These are phyloP conservation scores for Conus betulinus DNA, from an alignment of 1,140 invertebrate genomes.

Conservation along the genomic window DNA sequence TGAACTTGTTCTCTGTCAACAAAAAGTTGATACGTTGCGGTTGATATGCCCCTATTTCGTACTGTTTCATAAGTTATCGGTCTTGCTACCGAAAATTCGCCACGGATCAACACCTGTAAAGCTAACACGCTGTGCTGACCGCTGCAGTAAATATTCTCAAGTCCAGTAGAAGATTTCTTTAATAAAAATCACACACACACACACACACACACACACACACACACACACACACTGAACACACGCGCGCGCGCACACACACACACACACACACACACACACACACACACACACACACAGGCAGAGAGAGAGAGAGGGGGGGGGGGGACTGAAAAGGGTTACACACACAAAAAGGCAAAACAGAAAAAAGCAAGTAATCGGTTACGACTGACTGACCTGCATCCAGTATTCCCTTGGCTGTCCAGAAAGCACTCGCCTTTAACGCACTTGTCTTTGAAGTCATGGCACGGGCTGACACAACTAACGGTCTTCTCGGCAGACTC, in stretches of 20 bases:
- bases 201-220: conserved; percentile 2
- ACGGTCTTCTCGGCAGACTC: background rate
- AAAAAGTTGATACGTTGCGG: too few species aligned
- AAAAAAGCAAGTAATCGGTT: background rate
- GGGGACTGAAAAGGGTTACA: background rate
- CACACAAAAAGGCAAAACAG: background rate
- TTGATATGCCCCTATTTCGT: too few species aligned
- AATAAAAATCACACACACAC: background rate
- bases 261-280: background rate
- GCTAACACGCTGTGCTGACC: too few species aligned
- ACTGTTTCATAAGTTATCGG: too few species aligned
- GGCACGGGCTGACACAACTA: background rate
- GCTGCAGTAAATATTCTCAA: too few species aligned
- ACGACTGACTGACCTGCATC: background rate
- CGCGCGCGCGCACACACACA: background rate
- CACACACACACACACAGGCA: background rate
- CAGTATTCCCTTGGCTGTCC: background rate
- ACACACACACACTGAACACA: background rate
- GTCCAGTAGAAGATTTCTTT: too few species aligned
- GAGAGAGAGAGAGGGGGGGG: background rate
- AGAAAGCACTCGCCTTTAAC: background rate
- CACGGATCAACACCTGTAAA: too few species aligned
- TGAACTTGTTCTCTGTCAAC: too few species aligned
- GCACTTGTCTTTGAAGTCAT: background rate
- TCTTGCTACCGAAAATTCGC: too few species aligned